A percentile compares a stretch with the other conserved stretches of the same genome.
Evolutionary conservation across 2,888 invertebrate genomes (phyloP).

Genomic region (Bombyx huttoni): DNA sequence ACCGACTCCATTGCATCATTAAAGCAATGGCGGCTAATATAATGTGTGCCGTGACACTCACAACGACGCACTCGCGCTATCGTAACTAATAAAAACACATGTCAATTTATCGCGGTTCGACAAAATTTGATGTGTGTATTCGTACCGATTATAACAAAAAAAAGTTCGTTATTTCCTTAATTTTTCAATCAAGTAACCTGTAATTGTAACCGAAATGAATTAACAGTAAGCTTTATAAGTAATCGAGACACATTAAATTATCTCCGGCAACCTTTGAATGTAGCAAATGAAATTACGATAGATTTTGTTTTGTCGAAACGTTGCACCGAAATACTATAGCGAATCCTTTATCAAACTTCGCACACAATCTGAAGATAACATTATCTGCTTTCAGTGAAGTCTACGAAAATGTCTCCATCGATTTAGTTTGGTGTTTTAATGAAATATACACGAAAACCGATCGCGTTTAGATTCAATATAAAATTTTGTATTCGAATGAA

Average conservation of each 20-base stretch:
- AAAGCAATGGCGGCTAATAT: constrained; percentile 41
- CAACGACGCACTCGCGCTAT: constrained; percentile 18
- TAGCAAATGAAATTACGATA: too few species aligned
- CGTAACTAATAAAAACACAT: constrained; percentile 29
- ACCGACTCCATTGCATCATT: constrained; percentile 44
- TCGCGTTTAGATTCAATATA: neutral
- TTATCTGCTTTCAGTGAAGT: constrained; percentile 24
- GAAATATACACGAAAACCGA: constrained; percentile 15
- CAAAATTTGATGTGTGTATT: constrained; percentile 4
- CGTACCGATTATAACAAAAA: too few species aligned
- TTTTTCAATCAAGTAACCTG: too few species aligned
- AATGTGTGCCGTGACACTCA: constrained; percentile 12
- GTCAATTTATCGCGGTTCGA: constrained; percentile 19
- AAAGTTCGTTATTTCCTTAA: too few species aligned
- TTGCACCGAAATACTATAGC: too few species aligned
- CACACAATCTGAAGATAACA: constrained; percentile 24
- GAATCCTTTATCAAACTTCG: constrained; percentile 16
- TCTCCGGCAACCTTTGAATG: too few species aligned
- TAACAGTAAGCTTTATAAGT: too few species aligned
- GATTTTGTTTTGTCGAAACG: too few species aligned
- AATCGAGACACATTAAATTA: too few species aligned
- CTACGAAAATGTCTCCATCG: constrained; percentile 17
- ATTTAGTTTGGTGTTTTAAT: constrained; percentile 1
- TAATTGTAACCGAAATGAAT: too few species aligned
- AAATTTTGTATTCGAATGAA: constrained; percentile 6